Evolutionary conservation across 2,888 invertebrate species (phyloP).

Genomic region (Drosophila atripex): DNA sequence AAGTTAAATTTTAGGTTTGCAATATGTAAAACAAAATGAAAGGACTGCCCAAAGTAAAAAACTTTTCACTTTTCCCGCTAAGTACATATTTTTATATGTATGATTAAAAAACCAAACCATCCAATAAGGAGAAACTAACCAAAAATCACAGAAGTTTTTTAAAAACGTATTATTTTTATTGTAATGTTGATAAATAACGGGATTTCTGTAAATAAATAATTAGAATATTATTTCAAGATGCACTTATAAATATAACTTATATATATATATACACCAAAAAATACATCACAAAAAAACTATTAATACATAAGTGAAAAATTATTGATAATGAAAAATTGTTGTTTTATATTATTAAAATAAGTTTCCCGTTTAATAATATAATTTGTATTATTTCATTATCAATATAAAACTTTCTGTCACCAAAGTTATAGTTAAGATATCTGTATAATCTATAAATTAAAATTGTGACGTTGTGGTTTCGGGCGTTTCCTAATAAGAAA

Average conservation of each 20-base stretch:
- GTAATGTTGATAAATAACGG: neutral
- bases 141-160: neutral
- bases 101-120: neutral
- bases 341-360: no score
- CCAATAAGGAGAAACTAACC: neutral
- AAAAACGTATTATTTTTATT: neutral
- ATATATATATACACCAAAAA: neutral
- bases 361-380: no score
- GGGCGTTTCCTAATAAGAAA: no score
- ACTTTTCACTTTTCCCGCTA: neutral
- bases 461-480: no score
- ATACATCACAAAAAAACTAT: neutral
- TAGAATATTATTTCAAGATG: neutral
- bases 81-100: neutral
- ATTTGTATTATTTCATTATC: no score
- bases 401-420: no score
- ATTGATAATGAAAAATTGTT: no score
- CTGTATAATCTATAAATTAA: no score
- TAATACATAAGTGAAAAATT: neutral
- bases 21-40: neutral
- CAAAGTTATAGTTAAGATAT: no score
- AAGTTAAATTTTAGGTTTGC: neutral
- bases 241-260: neutral
- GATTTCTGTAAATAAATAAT: neutral
- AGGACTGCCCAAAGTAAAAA: neutral